Percentiles rank a stretch among this genome's conserved stretches.
Conservation (phyloP, 2,888 invertebrate genomes). For the Agrotis exclamationis region DNA sequence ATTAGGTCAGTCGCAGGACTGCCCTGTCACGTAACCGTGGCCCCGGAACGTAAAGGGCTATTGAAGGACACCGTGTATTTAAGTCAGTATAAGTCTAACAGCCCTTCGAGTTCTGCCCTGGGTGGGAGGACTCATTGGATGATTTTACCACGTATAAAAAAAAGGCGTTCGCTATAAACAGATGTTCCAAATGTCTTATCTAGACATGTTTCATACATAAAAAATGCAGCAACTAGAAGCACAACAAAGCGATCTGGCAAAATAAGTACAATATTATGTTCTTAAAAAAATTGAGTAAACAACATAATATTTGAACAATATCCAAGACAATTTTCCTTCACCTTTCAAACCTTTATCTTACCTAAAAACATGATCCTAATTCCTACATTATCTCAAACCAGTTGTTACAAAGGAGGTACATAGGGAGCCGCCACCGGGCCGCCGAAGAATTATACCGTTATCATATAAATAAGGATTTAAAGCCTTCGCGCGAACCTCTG, state of each 20-base stretch:
- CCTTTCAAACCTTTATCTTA: slow-evolving; percentile 44
- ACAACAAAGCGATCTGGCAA: not conserved
- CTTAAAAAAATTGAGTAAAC: not conserved
- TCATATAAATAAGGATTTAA: slow-evolving; percentile 90
- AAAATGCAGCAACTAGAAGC: not conserved
- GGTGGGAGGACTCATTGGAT: too few relatives aligned
- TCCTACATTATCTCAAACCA: slow-evolving; percentile 48
- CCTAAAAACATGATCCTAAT: slow-evolving; percentile 48
- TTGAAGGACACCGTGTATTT: too few relatives aligned
- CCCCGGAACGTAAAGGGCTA: too few relatives aligned
- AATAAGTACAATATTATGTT: not conserved
- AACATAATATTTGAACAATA: not conserved
- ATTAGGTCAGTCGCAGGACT: too few relatives aligned
- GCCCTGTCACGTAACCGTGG: too few relatives aligned
- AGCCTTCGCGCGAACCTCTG: slow-evolving; percentile 71
- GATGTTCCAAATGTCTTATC: not conserved
- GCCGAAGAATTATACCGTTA: slow-evolving; percentile 84
- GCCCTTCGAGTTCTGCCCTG: too few relatives aligned
- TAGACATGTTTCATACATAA: not conserved
- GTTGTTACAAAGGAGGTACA: slow-evolving; percentile 44
- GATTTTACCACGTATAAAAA: too few relatives aligned
- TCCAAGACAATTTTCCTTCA: slow-evolving; percentile 14
- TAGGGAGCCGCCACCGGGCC: slow-evolving; percentile 58
- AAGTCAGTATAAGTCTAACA: too few relatives aligned
- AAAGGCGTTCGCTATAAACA: not conserved